Base-by-base conservation (phyloP, 2,888 invertebrate genomes). In the Podotricha telesiphe region DNA sequence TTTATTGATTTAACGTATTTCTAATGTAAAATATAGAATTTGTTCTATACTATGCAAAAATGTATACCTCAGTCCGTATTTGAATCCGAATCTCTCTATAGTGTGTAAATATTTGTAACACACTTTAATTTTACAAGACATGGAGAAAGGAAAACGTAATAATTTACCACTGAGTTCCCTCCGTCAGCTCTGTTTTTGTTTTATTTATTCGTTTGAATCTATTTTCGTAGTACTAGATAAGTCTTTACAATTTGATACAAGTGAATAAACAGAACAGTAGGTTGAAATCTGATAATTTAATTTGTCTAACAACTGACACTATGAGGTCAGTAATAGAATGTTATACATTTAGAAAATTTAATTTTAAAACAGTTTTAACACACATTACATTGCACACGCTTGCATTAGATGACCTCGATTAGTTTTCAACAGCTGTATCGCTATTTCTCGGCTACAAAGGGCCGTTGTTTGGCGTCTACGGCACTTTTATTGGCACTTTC, bases 381-480 rank as follows among this genome's bases (percentile, higher is more conserved):
- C 22, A 55, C 53, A 64, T 47, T 22, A 28, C 66, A 59, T 69
- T 72, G 70, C 73, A 67, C 71, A 70, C 72, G 76, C 75, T 76
- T 76, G 76, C 76, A 79, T 77, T 78, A 74, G 72, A 72, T 72
- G 78, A 74, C 79, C 77, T 78, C 78, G 80, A 82, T 82, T 81
- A 79, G 76, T 77, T 79, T 77, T 74, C 74, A 76, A 77, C 77
- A 77, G 76, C 78, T 74, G 74, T 75, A 75, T 73, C 75, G 77
- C 71, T 79, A 77, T 82, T 78, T 78, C 77, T 76, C 74, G 73
- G 75, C 75, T 76, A 79, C 77, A 79, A 77, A 77, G 76, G 77
- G 76, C 74, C 75, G 77, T 80, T 81, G 77, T 83, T 78, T 75
- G 74, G 75, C 73, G 71, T 72, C 75, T 74, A 71, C 73, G 73